phyloP scores from a whole-genome alignment of 2,113 vertebrate genomes.

The Galeopterus variegatus region DNA sequence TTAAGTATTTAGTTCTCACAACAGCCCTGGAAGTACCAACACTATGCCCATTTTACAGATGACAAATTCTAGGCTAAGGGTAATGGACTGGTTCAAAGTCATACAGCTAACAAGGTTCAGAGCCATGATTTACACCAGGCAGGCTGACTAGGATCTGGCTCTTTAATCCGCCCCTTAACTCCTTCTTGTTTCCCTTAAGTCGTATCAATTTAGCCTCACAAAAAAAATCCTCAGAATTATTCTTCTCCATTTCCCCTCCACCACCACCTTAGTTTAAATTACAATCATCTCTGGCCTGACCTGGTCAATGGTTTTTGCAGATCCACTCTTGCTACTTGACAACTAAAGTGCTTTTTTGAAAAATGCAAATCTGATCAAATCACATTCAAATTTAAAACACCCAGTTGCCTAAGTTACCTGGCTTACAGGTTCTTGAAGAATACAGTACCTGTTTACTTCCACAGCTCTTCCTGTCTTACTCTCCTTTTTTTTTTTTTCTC shows the following conservation, averaged over 20 bases:
- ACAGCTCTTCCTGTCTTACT: background rate
- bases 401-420: background rate
- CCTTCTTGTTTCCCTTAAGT: background rate
- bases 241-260: background rate
- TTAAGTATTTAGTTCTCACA: background rate
- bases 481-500: accelerated
- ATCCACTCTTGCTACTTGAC: background rate
- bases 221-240: background rate
- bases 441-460: background rate
- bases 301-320: background rate
- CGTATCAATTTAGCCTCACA: background rate
- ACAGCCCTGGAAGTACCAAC: background rate
- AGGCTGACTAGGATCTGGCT: background rate
- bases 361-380: background rate
- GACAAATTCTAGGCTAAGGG: background rate
- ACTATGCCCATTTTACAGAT: background rate
- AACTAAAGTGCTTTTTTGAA: background rate
- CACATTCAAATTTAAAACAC: background rate
- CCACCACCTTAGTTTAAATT: background rate
- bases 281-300: background rate
- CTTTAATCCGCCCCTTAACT: background rate
- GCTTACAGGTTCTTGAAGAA: background rate
- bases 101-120: background rate
- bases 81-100: background rate
- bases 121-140: background rate